A percentile compares a stretch with the other conserved stretches of the same genome.
Conservation (phyloP, 2,797 vertebrate species). For the Malacoraja senta region DNA sequence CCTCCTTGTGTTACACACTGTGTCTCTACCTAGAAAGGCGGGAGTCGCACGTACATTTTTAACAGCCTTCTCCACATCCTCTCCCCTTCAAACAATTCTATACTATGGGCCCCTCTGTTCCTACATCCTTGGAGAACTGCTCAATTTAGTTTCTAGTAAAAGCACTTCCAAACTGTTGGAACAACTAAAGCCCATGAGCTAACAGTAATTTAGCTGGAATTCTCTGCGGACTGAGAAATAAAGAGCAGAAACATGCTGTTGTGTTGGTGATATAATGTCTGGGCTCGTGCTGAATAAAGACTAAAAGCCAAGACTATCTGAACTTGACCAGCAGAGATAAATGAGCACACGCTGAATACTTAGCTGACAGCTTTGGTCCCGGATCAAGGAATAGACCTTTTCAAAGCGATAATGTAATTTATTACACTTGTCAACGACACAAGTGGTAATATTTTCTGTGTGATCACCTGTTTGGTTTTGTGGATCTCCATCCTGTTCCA, state of each 20-base stretch:
- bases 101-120: background rate
- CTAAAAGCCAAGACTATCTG: constrained; percentile 5
- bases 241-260: background rate
- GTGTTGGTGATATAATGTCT: background rate
- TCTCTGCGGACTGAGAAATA: background rate
- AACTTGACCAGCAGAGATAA: constrained; percentile 30
- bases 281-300: background rate
- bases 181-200: background rate
- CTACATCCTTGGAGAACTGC: background rate
- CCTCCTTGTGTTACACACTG: background rate
- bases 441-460: constrained; percentile 35
- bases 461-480: background rate
- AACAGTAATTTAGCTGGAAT: background rate
- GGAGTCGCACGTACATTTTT: background rate
- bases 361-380: constrained; percentile 27
- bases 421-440: constrained; percentile 27
- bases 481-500: background rate
- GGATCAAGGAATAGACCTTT: constrained; percentile 33
- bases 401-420: constrained; percentile 28
- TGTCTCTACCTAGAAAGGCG: background rate
- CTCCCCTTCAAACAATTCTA: background rate
- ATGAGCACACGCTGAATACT: background rate
- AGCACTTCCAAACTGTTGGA: background rate
- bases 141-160: background rate
- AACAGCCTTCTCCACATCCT: background rate